phyloP scores from a whole-genome alignment of 1,140 invertebrate genomes.

The Euglossa dilemma region DNA sequence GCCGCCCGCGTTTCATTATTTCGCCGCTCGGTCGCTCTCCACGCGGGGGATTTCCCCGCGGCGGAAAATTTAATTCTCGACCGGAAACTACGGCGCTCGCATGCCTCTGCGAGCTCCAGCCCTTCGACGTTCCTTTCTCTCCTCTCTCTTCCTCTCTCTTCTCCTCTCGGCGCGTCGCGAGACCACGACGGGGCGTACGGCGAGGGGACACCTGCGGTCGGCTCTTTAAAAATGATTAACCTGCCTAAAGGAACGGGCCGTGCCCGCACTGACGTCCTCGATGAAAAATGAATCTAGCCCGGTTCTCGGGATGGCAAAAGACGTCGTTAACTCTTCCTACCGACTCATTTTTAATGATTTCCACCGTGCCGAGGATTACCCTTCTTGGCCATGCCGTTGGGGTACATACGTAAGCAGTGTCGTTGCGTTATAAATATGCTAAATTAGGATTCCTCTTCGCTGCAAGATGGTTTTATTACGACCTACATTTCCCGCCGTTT shows the following conservation, averaged over 20 bases:
- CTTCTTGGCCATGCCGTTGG: background rate
- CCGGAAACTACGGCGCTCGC: constrained; percentile 28
- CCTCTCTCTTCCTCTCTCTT: background rate
- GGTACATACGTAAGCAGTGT: constrained; percentile 14
- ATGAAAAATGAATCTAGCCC: constrained; percentile 74
- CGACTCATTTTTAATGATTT: constrained; percentile 40
- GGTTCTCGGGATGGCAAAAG: constrained; percentile 61
- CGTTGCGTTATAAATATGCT: background rate
- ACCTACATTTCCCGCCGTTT: background rate
- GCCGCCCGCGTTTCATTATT: constrained; percentile 71
- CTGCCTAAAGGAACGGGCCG: constrained; percentile 40
- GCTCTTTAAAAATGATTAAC: constrained; percentile 78
- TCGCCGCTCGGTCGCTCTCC: constrained; percentile 31
- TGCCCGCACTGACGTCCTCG: constrained; percentile 30
- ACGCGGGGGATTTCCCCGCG: constrained; percentile 40
- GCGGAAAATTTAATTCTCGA: constrained; percentile 68
- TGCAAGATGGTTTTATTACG: constrained; percentile 9
- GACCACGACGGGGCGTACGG: constrained; percentile 59
- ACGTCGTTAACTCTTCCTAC: constrained; percentile 68
- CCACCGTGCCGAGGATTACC: background rate
- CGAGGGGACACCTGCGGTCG: constrained; percentile 71
- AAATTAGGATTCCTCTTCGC: constrained; percentile 6
- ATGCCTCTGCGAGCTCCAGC: constrained; percentile 30
- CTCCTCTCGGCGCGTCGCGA: background rate
- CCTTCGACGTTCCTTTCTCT: background rate